Percentiles rank a stretch among this genome's conserved stretches.
Evolutionary conservation across 2,113 vertebrate genomes (phyloP).

Genomic region (Eulemur rufifrons): DNA sequence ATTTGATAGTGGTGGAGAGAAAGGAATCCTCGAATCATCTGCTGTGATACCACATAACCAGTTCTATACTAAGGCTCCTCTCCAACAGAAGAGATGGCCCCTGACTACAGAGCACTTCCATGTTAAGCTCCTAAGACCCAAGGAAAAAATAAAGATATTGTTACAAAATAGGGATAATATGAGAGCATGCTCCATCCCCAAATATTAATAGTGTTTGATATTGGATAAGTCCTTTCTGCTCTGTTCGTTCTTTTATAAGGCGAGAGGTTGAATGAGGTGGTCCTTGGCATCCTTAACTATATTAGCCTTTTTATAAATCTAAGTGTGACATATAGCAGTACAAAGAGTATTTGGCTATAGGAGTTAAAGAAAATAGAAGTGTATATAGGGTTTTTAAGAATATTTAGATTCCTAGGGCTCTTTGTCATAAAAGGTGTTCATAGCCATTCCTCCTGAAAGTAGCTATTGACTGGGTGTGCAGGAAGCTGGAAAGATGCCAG

Average conservation of each 20-base stretch:
- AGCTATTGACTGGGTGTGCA: neutral
- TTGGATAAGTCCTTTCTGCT: neutral
- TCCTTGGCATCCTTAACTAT: neutral
- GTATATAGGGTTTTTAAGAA: neutral
- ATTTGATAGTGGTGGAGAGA: neutral
- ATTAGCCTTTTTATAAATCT: neutral
- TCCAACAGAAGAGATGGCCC: neutral
- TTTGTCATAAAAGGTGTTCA: neutral
- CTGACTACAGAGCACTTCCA: neutral
- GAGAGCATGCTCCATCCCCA: neutral
- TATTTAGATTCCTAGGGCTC: neutral
- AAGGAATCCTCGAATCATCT: neutral
- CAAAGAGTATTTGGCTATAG: neutral
- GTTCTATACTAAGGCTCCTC: neutral
- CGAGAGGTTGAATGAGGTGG: neutral
- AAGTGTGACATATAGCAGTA: neutral
- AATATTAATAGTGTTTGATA: neutral
- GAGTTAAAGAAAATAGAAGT: neutral
- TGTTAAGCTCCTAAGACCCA: neutral
- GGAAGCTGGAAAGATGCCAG: neutral
- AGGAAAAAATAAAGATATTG: neutral
- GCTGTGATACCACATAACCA: fast-evolving
- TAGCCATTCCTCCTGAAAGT: neutral
- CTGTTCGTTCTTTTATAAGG: neutral
- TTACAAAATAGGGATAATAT: neutral